phyloP scores from a whole-genome alignment of 92 coral and sea anemone species.

The Parazoanthus swiftii region DNA sequence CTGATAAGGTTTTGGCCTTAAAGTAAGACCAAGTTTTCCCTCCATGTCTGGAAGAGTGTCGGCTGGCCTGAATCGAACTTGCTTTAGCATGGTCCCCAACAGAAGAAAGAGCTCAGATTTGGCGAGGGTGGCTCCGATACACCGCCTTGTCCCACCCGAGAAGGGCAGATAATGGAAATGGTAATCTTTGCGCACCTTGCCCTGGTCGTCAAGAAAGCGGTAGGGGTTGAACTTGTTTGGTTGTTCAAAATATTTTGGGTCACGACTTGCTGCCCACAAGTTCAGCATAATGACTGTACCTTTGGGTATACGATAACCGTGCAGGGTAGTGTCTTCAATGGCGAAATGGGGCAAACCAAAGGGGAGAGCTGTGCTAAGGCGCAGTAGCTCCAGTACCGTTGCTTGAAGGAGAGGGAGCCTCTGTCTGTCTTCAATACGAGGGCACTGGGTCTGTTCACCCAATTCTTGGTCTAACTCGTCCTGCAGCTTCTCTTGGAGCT shows the following conservation, averaged over 20 bases:
- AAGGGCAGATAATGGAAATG: slow-evolving; percentile 71
- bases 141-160: slow-evolving; percentile 79
- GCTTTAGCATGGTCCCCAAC: slow-evolving; percentile 75
- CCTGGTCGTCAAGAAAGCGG: slow-evolving; percentile 78
- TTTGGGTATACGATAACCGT: slow-evolving; percentile 78
- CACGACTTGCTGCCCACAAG: slow-evolving; percentile 94
- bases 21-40: slow-evolving; percentile 66
- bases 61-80: slow-evolving; percentile 39
- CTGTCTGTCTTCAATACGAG: slow-evolving; percentile 67
- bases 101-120: slow-evolving; percentile 81
- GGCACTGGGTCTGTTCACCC: slow-evolving; percentile 58
- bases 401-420: slow-evolving; percentile 89
- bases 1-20: slow-evolving; percentile 66
- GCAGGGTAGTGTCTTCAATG: slow-evolving; percentile 74
- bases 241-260: slow-evolving; percentile 69
- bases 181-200: slow-evolving; percentile 60
- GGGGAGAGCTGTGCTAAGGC: slow-evolving; percentile 73
- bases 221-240: slow-evolving; percentile 79
- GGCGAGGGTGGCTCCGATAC: slow-evolving; percentile 85
- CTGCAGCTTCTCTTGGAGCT: slow-evolving; percentile 73
- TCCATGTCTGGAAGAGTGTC: slow-evolving; percentile 44
- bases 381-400: slow-evolving; percentile 81
- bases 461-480: slow-evolving; percentile 71
- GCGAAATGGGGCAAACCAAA: slow-evolving; percentile 86
- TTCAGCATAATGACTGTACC: slow-evolving; percentile 81